Conservation (phyloP, 2,888 invertebrate genomes). For the Torymus texanus region DNA sequence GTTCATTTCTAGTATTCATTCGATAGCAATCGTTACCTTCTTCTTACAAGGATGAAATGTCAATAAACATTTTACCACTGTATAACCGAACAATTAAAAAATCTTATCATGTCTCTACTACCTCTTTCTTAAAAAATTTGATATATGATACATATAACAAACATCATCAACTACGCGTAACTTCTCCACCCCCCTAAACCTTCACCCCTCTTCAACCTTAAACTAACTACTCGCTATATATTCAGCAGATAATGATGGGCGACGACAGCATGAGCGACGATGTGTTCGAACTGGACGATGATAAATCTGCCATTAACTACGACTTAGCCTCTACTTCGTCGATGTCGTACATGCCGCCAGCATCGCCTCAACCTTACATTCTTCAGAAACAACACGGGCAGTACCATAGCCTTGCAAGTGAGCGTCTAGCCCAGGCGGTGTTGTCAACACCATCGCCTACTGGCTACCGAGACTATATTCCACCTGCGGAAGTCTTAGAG, state of each 20-base stretch:
- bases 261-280: constrained; percentile 91
- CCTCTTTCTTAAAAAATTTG: no score
- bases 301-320: constrained; percentile 55
- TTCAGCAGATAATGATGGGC: constrained; percentile 77
- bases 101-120: no score
- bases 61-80: no score
- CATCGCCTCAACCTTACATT: constrained; percentile 31
- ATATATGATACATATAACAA: no score
- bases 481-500: constrained; percentile 81
- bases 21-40: no score
- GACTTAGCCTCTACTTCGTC: constrained; percentile 23
- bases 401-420: not conserved
- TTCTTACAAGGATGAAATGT: no score
- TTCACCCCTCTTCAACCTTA: no score
- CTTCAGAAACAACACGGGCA: not conserved
- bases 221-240: no score
- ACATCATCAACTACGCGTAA: no score
- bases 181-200: no score
- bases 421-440: not conserved
- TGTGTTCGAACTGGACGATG: constrained; percentile 84
- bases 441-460: constrained; percentile 82
- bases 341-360: constrained; percentile 40
- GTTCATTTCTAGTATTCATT: no score
- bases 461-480: constrained; percentile 87
- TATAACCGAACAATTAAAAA: no score